These are phyloP conservation scores for Ferrisia virgata DNA, from an alignment of 2,888 invertebrate species.

Conservation along the genomic window DNA sequence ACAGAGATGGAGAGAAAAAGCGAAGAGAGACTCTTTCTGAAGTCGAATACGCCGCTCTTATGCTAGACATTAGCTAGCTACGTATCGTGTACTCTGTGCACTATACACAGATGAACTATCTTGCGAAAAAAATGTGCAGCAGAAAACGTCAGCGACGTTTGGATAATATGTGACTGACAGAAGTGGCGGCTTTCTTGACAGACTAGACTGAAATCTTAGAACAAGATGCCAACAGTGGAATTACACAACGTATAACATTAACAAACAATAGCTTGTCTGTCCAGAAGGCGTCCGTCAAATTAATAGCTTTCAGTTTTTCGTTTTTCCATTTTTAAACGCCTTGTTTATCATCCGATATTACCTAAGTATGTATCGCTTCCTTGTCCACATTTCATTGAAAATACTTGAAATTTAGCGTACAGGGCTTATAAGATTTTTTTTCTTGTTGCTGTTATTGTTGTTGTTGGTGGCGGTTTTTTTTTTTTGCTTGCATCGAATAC, in stretches of 20 bases:
- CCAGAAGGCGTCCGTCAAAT: slow-evolving; percentile 45
- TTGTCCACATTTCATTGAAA: background rate
- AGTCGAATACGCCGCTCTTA: slow-evolving; percentile 25
- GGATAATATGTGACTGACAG: slow-evolving; percentile 43
- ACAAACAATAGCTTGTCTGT: slow-evolving; percentile 45
- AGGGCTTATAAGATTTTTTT: too few relatives aligned
- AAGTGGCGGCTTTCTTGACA: slow-evolving; percentile 45
- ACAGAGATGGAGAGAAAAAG: background rate
- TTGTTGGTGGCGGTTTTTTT: background rate
- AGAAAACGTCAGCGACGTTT: slow-evolving; percentile 41
- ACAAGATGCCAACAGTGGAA: slow-evolving; percentile 39
- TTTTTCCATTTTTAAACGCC: background rate
- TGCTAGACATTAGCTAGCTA: too few relatives aligned
- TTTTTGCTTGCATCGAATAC: background rate
- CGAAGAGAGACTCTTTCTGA: background rate
- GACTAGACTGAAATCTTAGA: slow-evolving; percentile 41
- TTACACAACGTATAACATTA: slow-evolving; percentile 40
- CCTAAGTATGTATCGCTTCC: background rate
- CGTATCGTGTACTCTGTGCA: too few relatives aligned
- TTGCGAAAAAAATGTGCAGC: slow-evolving; percentile 31
- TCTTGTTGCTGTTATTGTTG: too few relatives aligned
- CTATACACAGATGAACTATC: slow-evolving; percentile 24
- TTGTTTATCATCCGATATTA: background rate
- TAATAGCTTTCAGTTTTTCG: slow-evolving; percentile 43
- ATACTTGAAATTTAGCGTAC: background rate